Percentiles rank a stretch among this genome's conserved stretches.
Evolutionary conservation across 2,888 invertebrate genomes (phyloP).

Genomic region (Oxytorus armatus): DNA sequence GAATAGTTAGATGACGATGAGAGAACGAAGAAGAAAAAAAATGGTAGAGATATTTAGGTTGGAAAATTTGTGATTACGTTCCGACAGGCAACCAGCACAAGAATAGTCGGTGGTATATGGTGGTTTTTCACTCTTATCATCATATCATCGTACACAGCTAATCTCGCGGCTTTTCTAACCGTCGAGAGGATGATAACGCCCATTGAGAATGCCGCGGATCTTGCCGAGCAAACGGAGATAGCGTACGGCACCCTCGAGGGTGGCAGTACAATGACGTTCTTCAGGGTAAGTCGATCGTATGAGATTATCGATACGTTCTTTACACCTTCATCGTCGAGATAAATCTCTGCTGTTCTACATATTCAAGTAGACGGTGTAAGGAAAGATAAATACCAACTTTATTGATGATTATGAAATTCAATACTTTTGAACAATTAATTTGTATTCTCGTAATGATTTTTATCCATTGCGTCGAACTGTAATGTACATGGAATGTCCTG

Average conservation of each 20-base stretch:
- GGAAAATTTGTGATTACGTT: constrained; percentile 39
- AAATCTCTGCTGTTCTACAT: constrained; percentile 34
- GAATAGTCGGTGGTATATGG: constrained; percentile 99
- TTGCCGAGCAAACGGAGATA: constrained; percentile 97
- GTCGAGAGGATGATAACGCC: constrained; percentile 98
- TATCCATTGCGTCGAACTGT: no score
- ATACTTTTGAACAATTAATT: no score
- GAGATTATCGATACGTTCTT: background rate
- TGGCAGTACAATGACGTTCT: constrained; percentile 99
- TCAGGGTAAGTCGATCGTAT: constrained; percentile 89
- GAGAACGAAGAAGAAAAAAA: background rate
- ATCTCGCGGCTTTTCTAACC: constrained; percentile 98
- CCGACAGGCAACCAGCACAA: constrained; percentile 93
- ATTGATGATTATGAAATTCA: no score
- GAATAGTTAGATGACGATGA: background rate
- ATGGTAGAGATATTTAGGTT: background rate
- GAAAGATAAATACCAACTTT: no score
- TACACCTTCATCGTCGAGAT: constrained; percentile 21
- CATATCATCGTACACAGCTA: constrained; percentile 99
- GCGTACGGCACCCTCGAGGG: constrained; percentile 97
- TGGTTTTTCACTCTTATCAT: constrained; percentile 99
- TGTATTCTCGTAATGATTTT: no score
- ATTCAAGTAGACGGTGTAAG: no score
- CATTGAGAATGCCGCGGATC: constrained; percentile 97
- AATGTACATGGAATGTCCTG: no score